Evolutionary conservation across 2,113 vertebrate genomes (phyloP), one percentile per base, ranked within the genome.

Genomic region (Pao palembangensis): DNA sequence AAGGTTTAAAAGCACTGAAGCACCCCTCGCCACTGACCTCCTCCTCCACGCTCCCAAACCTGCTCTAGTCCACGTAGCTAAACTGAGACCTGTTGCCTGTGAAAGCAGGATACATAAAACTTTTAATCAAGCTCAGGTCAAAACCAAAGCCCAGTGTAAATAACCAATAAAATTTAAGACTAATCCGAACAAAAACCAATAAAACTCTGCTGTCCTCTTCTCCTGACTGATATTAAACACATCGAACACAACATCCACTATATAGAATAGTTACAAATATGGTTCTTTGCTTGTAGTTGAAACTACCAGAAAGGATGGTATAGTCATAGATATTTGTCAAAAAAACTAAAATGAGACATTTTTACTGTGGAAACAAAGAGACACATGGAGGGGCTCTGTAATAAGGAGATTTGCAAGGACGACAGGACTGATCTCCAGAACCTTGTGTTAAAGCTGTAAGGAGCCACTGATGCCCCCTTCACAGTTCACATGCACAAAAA

Each of bases 121-220:
- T 19, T 82, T 76, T 67, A 73, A 79, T 70, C 55, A 81, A 69
- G 49, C 49, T 8, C 21, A n/a, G 56, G 52, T 79, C 49, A 41
- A 58, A 48, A 50, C 61, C 23, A 55, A 55, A 54, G 58, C 62
- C 11, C 3, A 16, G 49, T 53, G 76, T 61, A 80, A 82, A 83
- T 57, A 73, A 52, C 52, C 49, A 67, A 58, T 73, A 55, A 62
- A 63, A 66, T 61, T 66, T 58, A 55, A 23, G 41, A 77, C 46
- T 77, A 62, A 61, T 58, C 60, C 55, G 60, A 69, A 20, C n/a
- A 14, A 61, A 71, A 81, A 61, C 52, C 57, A 73, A 80, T 76
- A 73, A 78, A 80, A 70, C 34, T 44, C 6, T 16, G 38, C 61
- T 51, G 16, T 61, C 19, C 5, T 38, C 58, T 53, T 55, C 46